Base-by-base conservation (phyloP, 2,888 invertebrate species). In the Parnassius glacialis region DNA sequence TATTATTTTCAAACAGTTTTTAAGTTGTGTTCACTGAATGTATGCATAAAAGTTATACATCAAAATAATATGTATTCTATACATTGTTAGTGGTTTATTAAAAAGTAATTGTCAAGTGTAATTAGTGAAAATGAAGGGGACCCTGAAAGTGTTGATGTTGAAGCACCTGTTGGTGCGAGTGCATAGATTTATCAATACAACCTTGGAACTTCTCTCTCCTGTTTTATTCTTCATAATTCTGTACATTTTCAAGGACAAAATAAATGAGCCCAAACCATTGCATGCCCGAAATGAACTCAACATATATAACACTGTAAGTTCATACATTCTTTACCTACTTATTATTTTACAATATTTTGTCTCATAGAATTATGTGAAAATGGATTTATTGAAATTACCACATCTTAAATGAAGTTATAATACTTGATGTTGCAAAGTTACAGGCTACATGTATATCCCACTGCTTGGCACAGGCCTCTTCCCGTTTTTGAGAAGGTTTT, bases 111-210 rank as follows among this genome's bases (percentile, higher is more conserved):
- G 41, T 42, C 48, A 2, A 12, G 48, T 48, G 48, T 20, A 50
- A 43, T 10, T 50, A 53, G 34, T 62, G 10, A 72, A 65, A 64
- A 75, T 73, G 70, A 68, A 63, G 65, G 64, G 73, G 3, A 67
- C 68, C 13, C 67, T 83, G 13, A 51, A 55, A 25, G 77, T 83
- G 41, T 67, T 83, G 52, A 74, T 83, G 76, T 80, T 81, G 78
- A 84, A 81, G 68, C 82, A 83, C 68, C 62, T 74, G 2, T 70
- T 74, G 55, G 81, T 81, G 34, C 72, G 81, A 25, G 67, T 70
- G 47, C 71, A 76, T 48, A 74, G 78, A 54, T 79, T 72, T 57
- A 69, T 81, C 11, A 73, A 77, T 11, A 81, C 80, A 1, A 58
- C 71, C 7, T 62, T 79, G n/a, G 80, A 81, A 59, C 60, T 78